Conservation (phyloP, 2,113 vertebrate genomes). For the Pseudorasbora parva region DNA sequence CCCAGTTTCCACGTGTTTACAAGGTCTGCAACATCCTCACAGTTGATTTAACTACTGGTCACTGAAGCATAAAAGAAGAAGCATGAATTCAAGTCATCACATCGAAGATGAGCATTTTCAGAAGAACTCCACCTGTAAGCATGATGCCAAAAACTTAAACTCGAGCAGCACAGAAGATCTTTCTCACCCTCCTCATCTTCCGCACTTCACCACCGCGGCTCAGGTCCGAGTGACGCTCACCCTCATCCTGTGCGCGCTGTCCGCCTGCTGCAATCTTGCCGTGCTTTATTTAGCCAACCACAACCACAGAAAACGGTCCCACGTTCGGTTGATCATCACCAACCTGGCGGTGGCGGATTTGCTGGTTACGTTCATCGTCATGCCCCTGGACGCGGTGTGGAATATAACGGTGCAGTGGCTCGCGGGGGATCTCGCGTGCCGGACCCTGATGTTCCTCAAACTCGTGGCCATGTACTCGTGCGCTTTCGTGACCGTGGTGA, state of each 20-base stretch:
- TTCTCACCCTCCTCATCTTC: conserved; percentile 66
- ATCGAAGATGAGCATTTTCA: background rate
- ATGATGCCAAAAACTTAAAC: background rate
- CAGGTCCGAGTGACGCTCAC: conserved; percentile 84
- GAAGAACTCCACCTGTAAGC: background rate
- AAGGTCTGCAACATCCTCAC: too few species aligned
- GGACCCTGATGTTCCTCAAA: conserved; percentile 86
- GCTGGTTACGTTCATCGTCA: conserved; percentile 83
- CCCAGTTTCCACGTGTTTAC: background rate
- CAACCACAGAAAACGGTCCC: conserved; percentile 74
- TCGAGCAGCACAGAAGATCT: background rate
- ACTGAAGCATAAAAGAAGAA: background rate
- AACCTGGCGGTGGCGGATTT: conserved; percentile 84
- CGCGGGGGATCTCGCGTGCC: conserved; percentile 81
- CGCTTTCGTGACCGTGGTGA: conserved; percentile 85
- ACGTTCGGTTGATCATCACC: conserved; percentile 81
- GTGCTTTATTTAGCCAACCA: conserved; percentile 76
- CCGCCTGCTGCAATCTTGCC: conserved; percentile 77
- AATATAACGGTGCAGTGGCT: conserved; percentile 88
- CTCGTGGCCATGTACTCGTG: conserved; percentile 87
- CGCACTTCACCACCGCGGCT: conserved; percentile 82
- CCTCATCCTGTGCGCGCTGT: conserved; percentile 76
- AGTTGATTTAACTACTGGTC: background rate
- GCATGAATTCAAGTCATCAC: background rate
- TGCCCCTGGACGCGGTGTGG: conserved; percentile 87